A percentile compares a stretch with the other conserved stretches of the same genome.
These are phyloP conservation scores for cattle (Bos taurus) DNA, from an alignment of 2,113 vertebrate genomes.

Conservation along the genomic window ARS-UCD2.0 NC_037330.1:1885501-1886000, in stretches of 20 bases:
- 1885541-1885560: neutral
- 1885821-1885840: neutral
- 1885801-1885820: neutral
- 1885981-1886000: slow-evolving; percentile 79
- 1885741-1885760: neutral
- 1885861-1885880: neutral
- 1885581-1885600: slow-evolving; percentile 35
- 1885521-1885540: fast-evolving
- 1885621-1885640: slow-evolving; percentile 76
- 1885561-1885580: slow-evolving; percentile 66
- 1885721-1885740: fast-evolving
- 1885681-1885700: neutral
- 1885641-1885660: slow-evolving; percentile 74
- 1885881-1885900: neutral
- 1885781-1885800: too few relatives aligned
- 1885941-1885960: slow-evolving; percentile 54
- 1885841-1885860: neutral
- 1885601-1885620: slow-evolving; percentile 73
- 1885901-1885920: slow-evolving; percentile 78
- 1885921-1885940: slow-evolving; percentile 77
- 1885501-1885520: neutral
- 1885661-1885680: neutral
- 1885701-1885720: fast-evolving
- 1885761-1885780: neutral
- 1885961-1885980: slow-evolving; percentile 69